Base-by-base conservation (phyloP, 2,888 invertebrate genomes). In the Chrysolina haemoptera region DNA sequence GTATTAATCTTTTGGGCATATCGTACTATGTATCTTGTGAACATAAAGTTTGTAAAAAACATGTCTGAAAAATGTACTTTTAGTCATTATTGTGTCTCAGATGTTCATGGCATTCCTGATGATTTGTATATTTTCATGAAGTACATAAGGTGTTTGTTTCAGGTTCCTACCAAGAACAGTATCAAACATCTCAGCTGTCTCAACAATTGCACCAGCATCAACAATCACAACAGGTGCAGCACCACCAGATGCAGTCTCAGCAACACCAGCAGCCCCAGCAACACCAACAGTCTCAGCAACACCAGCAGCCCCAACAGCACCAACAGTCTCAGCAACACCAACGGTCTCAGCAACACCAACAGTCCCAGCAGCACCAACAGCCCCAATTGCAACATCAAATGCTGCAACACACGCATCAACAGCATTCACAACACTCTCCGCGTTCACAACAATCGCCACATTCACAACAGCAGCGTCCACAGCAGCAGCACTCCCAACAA, bases 91-190 rank as follows among this genome's bases (percentile, higher is more conserved):
- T 35, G 8, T 35, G 0, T 8, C 6, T 8, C 6, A 35, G 8
- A 35, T 35, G 8, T 3, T 35, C 8, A 8, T 35, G 35, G 3
- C 35, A 8, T 27, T 1, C 35, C 35, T 35, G 35, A 8, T 35
- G 8, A 35, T 35, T 8, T 35, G 6, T 35, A 8, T 8, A 35
- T 35, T 35, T 35, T 35, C 35, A 0, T 35, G 4, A 5, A 8
- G 35, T 35, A 8, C 35, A 35, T 35, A 27, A 50, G 1, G 10
- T 5, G 5, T 5, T 71, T 53, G 12, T 41, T 63, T 12, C 48
- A 74, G 71, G 62, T 55, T 70, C 74, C 14, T 78, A 78, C 41
- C 75, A 72, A 50, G 75, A 77, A 46, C 75, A 75, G 35, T 75
- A 77, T 64, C 70, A 74, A 41, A n/a, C 55, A 46, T 46, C 50